These are phyloP conservation scores for Brachionus paranguensis DNA, from an alignment of 1,140 invertebrate genomes.

Conservation along the genomic window DNA sequence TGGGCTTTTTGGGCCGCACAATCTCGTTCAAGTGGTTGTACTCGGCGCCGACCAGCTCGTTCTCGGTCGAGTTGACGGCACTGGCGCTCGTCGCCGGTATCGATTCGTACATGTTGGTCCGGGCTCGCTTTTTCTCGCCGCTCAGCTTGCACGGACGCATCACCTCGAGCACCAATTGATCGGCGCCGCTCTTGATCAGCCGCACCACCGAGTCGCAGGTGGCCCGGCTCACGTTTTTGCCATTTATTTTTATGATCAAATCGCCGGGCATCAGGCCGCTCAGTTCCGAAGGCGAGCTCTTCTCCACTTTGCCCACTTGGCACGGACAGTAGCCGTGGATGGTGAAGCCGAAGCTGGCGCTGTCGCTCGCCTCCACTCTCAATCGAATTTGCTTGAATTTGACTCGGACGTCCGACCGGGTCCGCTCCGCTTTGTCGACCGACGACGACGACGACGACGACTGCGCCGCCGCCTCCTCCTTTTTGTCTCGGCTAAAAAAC, in stretches of 20 bases:
- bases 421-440: background rate
- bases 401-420: background rate
- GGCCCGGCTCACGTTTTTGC: conserved; percentile 26
- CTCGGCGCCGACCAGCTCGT: background rate
- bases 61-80: conserved; percentile 14
- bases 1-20: background rate
- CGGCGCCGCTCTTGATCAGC: background rate
- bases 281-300: background rate
- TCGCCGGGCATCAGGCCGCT: conserved; percentile 23
- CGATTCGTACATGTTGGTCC: background rate
- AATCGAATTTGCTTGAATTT: conserved; percentile 1
- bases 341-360: conserved; percentile 23
- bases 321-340: conserved; percentile 20
- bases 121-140: background rate
- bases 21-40: conserved; percentile 25
- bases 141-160: background rate
- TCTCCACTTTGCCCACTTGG: conserved; percentile 24
- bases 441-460: background rate
- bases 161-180: background rate
- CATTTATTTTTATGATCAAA: conserved; percentile 32
- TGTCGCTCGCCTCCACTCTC: background rate
- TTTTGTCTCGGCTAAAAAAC: background rate
- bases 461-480: background rate
- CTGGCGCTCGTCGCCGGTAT: background rate
- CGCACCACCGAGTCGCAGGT: conserved; percentile 11